Evolutionary conservation across 2,797 vertebrate species (phyloP).

Genomic region (Gobionotothen gibberifrons): DNA sequence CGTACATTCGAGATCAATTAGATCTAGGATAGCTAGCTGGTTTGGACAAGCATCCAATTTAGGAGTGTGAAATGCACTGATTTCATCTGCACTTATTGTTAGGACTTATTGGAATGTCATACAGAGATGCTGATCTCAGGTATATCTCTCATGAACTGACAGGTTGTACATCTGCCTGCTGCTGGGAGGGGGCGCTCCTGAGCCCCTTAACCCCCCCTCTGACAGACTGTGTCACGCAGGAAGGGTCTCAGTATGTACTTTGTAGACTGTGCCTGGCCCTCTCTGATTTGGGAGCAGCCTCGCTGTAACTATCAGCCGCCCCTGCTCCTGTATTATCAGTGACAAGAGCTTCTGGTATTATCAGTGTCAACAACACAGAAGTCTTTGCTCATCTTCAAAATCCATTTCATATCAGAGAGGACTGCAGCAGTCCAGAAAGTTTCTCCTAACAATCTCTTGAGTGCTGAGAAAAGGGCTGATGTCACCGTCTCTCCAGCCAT

Average conservation of each 20-base stretch:
- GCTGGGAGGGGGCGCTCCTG: background rate
- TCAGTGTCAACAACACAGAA: constrained; percentile 9
- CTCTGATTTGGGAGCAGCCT: constrained; percentile 15
- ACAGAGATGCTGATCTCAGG: background rate
- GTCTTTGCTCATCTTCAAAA: constrained; percentile 20
- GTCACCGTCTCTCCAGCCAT: constrained; percentile 65
- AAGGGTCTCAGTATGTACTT: background rate
- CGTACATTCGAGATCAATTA: too few relatives aligned
- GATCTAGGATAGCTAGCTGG: too few relatives aligned
- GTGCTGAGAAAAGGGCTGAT: constrained; percentile 34
- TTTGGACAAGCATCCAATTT: background rate
- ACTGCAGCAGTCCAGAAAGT: constrained; percentile 36
- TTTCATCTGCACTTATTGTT: too few relatives aligned
- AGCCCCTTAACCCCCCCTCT: background rate
- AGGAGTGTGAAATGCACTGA: too few relatives aligned
- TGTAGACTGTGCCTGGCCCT: background rate
- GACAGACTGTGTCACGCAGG: background rate
- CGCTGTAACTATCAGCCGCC: background rate
- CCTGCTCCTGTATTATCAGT: constrained; percentile 6
- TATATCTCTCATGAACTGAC: background rate
- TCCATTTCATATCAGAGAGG: constrained; percentile 15
- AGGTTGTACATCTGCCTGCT: background rate
- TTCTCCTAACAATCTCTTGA: constrained; percentile 22
- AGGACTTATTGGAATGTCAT: too few relatives aligned
- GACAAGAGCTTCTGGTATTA: constrained; percentile 6